Percentiles rank a stretch among this genome's conserved stretches.
Evolutionary conservation across 2,113 vertebrate species (phyloP).

Genomic region (Clupea harengus): DNA sequence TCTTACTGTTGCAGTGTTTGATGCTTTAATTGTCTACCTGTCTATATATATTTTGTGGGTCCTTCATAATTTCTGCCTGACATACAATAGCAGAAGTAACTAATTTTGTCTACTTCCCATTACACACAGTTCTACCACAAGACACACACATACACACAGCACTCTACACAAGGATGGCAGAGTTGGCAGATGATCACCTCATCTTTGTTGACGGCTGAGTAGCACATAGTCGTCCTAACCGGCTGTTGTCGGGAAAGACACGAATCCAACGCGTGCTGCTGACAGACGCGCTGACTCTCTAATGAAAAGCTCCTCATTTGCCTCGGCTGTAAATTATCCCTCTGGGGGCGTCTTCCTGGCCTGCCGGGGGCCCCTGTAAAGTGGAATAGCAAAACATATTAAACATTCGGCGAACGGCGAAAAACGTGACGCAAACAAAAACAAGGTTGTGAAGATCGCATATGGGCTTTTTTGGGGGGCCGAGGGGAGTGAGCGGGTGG

Average conservation of each 20-base stretch:
- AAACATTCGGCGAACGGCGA: conserved; percentile 33
- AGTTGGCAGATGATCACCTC: background rate
- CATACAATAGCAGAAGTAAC: background rate
- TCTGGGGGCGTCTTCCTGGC: background rate
- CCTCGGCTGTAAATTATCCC: conserved; percentile 43
- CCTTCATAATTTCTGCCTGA: background rate
- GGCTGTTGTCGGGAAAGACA: background rate
- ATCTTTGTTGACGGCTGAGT: background rate
- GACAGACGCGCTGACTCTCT: background rate
- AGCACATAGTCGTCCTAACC: background rate
- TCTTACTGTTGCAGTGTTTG: too few relatives aligned
- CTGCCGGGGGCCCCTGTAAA: conserved; percentile 23
- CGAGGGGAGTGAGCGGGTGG: too few relatives aligned
- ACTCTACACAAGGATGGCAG: background rate
- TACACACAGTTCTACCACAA: background rate
- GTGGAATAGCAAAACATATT: conserved; percentile 27
- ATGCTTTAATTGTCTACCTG: background rate
- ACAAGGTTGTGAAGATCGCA: conserved; percentile 15
- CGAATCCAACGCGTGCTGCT: background rate
- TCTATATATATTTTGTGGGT: background rate
- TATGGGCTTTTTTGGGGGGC: background rate
- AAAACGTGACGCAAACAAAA: conserved; percentile 5
- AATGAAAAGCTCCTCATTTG: conserved; percentile 44
- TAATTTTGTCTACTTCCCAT: background rate
- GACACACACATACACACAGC: background rate